These are phyloP conservation scores for Byasa hedistus DNA, from an alignment of 2,888 invertebrate species.

Conservation along the genomic window DNA sequence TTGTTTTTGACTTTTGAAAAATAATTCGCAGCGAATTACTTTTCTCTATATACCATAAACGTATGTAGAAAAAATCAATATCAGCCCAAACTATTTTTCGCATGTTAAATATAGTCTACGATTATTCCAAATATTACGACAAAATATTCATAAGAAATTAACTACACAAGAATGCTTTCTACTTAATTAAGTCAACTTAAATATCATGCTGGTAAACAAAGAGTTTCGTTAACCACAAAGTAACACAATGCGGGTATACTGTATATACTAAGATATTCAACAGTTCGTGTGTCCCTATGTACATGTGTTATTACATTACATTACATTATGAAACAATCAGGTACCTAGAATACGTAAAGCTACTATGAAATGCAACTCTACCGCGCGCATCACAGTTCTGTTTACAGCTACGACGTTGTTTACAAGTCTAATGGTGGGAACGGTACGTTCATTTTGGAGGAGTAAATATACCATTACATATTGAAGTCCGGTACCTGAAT, in stretches of 20 bases:
- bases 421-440: slow-evolving; percentile 33
- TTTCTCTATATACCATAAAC: background rate
- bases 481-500: slow-evolving; percentile 70
- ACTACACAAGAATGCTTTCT: slow-evolving; percentile 8
- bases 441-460: slow-evolving; percentile 29
- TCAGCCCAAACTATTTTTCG: background rate
- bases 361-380: slow-evolving; percentile 35
- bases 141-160: background rate
- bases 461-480: slow-evolving; percentile 33
- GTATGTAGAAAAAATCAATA: background rate
- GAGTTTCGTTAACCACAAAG: slow-evolving; percentile 2
- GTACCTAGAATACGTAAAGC: slow-evolving; percentile 53
- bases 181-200: slow-evolving; percentile 27
- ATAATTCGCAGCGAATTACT: slow-evolving; percentile 2
- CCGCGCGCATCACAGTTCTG: background rate
- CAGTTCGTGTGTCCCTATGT: slow-evolving; percentile 16
- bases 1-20: slow-evolving; percentile 2
- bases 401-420: too few species aligned
- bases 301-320: slow-evolving; percentile 32
- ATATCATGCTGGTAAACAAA: slow-evolving; percentile 41
- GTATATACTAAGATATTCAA: slow-evolving; percentile 23
- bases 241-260: slow-evolving; percentile 31
- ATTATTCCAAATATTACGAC: background rate
- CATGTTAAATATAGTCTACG: background rate
- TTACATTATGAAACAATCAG: slow-evolving; percentile 60